A percentile compares a stretch with the other conserved stretches of the same genome.
phyloP scores from a whole-genome alignment of 2,797 vertebrate genomes.

The Enteromius argenteus region DNA sequence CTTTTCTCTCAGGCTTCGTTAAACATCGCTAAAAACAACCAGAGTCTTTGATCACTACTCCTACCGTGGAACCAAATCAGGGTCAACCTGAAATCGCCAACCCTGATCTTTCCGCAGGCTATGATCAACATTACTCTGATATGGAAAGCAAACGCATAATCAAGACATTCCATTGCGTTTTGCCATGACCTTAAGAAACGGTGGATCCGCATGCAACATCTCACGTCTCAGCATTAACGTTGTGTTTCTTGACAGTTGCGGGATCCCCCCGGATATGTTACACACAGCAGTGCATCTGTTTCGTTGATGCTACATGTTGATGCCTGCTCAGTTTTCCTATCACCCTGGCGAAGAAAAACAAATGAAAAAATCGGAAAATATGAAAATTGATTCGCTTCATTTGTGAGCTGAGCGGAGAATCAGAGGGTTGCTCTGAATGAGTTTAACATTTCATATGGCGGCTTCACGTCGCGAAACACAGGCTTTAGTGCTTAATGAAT shows the following conservation, averaged over 20 bases:
- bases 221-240: slow-evolving; percentile 4
- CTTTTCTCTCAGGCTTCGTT: background rate
- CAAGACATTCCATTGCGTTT: slow-evolving; percentile 12
- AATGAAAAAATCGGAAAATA: slow-evolving; percentile 1
- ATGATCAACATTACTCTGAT: slow-evolving; percentile 16
- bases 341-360: slow-evolving; percentile 1
- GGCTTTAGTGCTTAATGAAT: slow-evolving; percentile 19
- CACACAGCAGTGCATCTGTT: slow-evolving; percentile 30
- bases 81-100: slow-evolving; percentile 2
- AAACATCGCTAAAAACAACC: background rate
- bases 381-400: slow-evolving; percentile 39
- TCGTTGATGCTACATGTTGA: slow-evolving; percentile 46
- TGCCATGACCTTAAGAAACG: background rate
- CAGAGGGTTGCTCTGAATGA: background rate
- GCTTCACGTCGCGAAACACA: background rate
- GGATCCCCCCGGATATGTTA: slow-evolving; percentile 16
- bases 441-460: slow-evolving; percentile 12
- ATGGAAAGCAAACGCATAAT: slow-evolving; percentile 21
- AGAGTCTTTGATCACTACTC: background rate
- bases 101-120: background rate
- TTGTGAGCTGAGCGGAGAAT: slow-evolving; percentile 37
- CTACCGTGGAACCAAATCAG: background rate
- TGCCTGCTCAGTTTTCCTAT: slow-evolving; percentile 4
- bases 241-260: slow-evolving; percentile 4
- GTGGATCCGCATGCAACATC: background rate